Evolutionary conservation across 2,888 invertebrate species (phyloP).

Genomic region (Liodrosophila aerea): DNA sequence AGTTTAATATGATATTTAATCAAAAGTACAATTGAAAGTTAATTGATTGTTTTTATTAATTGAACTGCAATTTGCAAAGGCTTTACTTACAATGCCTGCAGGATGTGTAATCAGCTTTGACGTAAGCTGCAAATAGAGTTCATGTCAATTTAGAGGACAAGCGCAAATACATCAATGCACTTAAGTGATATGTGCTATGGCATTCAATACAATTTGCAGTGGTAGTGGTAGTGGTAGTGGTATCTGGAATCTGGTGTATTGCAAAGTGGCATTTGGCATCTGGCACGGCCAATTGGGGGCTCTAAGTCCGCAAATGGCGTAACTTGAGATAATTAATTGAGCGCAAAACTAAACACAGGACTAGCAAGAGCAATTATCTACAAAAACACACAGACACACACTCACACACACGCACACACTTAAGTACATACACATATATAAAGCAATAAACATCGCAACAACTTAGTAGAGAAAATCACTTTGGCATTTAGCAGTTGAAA

Average conservation of each 20-base stretch:
- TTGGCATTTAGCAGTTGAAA: conserved; percentile 67
- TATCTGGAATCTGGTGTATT: neutral
- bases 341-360: conserved; percentile 71
- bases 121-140: conserved; percentile 6
- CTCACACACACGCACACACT: conserved; percentile 19
- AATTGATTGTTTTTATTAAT: too few species aligned
- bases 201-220: conserved; percentile 65
- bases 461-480: conserved; percentile 57
- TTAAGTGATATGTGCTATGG: conserved; percentile 40
- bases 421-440: conserved; percentile 11
- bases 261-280: conserved; percentile 18
- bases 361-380: conserved; percentile 72
- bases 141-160: conserved; percentile 28
- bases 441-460: conserved; percentile 11
- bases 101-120: conserved; percentile 6
- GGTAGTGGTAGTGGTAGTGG: conserved; percentile 11
- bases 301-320: conserved; percentile 67
- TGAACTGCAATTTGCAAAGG: too few species aligned
- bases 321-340: conserved; percentile 77
- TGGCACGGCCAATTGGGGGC: conserved; percentile 53
- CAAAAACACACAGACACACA: conserved; percentile 54
- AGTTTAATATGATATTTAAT: too few species aligned
- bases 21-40: too few species aligned
- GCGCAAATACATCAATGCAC: conserved; percentile 23
- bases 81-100: too few species aligned